phyloP scores from a whole-genome alignment of 2,888 invertebrate genomes.

The Podabrus alpinus region DNA sequence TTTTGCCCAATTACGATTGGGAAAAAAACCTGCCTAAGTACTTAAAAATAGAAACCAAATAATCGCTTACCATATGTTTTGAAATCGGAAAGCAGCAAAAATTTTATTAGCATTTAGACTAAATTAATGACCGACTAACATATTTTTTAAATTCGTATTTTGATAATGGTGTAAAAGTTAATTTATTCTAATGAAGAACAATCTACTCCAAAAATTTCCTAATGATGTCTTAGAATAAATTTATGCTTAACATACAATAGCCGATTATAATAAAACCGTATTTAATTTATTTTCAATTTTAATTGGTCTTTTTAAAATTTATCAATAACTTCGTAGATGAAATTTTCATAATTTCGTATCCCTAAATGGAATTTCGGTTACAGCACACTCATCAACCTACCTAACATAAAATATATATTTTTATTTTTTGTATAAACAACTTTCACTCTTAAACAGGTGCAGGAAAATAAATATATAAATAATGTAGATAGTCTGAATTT shows the following conservation, averaged over 20 bases:
- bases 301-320: background rate
- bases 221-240: background rate
- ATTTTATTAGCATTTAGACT: background rate
- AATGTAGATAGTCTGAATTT: background rate
- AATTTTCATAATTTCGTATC: background rate
- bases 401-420: background rate
- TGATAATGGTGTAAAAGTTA: background rate
- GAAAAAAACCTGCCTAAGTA: background rate
- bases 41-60: slow-evolving; percentile 1
- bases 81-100: background rate
- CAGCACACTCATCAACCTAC: background rate
- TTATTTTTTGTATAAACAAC: slow-evolving; percentile 1
- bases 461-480: background rate
- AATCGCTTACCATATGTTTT: slow-evolving; percentile 7
- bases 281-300: background rate
- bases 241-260: too few species aligned
- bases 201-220: background rate
- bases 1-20: too few species aligned
- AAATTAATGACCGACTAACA: background rate
- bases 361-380: background rate
- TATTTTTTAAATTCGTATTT: background rate
- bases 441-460: slow-evolving; percentile 2
- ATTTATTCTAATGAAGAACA: background rate
- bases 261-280: too few species aligned
- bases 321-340: background rate